These are phyloP conservation scores for Noctua janthe DNA, from an alignment of 2,888 invertebrate species.

Conservation along the genomic window DNA sequence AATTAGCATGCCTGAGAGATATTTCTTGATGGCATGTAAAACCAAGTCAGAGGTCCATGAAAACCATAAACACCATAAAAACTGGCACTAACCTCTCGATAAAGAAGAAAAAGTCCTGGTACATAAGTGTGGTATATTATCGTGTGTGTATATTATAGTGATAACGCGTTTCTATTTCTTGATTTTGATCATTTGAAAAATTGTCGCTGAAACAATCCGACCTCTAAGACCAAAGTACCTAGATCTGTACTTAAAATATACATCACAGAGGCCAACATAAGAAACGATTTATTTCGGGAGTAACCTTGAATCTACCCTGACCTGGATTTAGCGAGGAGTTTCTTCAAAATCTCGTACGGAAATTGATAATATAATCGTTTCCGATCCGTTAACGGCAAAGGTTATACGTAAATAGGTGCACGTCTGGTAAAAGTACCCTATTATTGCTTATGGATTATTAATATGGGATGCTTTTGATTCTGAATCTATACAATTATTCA, in stretches of 20 bases:
- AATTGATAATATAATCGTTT: constrained; percentile 42
- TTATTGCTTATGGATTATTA: constrained; percentile 38
- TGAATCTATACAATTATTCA: constrained; percentile 11
- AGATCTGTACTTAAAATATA: not conserved
- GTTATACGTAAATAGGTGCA: constrained; percentile 21
- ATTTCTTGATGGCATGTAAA: too few relatives aligned
- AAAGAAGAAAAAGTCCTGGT: not conserved
- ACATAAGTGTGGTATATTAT: not conserved
- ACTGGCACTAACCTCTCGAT: too few relatives aligned
- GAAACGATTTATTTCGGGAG: constrained; percentile 4
- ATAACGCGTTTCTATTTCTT: not conserved
- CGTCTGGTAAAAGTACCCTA: constrained; percentile 22
- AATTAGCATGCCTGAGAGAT: too few relatives aligned
- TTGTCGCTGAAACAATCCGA: not conserved
- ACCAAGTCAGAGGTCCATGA: too few relatives aligned
- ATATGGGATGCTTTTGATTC: not conserved
- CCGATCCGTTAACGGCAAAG: constrained; percentile 8
- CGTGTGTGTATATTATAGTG: too few relatives aligned
- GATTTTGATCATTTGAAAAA: not conserved
- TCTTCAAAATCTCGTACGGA: constrained; percentile 15
- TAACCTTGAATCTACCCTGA: not conserved
- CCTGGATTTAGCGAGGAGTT: constrained; percentile 9
- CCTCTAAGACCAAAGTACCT: not conserved
- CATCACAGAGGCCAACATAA: not conserved
- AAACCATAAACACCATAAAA: too few relatives aligned